These are phyloP conservation scores for Theristicus caerulescens DNA, from an alignment of 2,113 vertebrate genomes.

Conservation along the genomic window DNA sequence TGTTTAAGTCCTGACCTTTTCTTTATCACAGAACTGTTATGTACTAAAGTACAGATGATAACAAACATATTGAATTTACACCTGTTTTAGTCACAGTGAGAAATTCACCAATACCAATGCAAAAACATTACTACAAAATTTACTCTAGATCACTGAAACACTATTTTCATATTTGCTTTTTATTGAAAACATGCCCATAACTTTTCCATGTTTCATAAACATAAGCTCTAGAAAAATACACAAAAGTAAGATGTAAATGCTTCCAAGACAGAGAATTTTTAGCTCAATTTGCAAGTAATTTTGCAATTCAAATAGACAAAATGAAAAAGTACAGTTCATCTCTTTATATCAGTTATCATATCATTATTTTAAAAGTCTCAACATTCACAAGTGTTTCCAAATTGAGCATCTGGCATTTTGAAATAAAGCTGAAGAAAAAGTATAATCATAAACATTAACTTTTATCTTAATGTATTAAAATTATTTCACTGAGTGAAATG, in stretches of 20 bases:
- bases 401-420: neutral
- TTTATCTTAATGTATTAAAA: neutral
- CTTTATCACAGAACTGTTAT: neutral
- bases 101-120: neutral
- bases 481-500: neutral
- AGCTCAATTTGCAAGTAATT: neutral
- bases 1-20: neutral
- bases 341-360: neutral
- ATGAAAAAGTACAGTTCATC: neutral
- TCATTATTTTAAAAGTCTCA: neutral
- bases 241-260: neutral
- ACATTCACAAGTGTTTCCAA: neutral
- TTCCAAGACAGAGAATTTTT: neutral
- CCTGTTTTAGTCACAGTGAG: neutral
- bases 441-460: neutral
- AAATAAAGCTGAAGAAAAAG: slow-evolving; percentile 23
- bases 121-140: neutral
- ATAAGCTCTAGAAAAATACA: neutral
- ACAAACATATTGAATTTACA: neutral
- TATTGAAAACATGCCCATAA: neutral
- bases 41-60: neutral
- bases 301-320: neutral
- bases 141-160: neutral
- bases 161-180: neutral
- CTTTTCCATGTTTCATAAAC: neutral